Evolutionary conservation across 2,113 vertebrate species (phyloP), one percentile per base, ranked within the genome.

Genomic region (Struthidea cinerea): DNA sequence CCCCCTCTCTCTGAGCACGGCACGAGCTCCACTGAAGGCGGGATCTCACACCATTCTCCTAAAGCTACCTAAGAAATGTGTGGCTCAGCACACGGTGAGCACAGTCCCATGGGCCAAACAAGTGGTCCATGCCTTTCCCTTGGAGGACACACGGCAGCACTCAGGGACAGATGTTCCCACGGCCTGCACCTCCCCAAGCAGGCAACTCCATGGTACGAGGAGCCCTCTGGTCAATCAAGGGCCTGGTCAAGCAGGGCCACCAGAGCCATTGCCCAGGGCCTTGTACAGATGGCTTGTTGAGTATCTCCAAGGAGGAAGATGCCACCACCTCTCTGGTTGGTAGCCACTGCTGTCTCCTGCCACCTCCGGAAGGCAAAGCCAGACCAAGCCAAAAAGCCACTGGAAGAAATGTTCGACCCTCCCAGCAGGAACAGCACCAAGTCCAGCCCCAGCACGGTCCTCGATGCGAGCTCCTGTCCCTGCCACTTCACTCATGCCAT

Each of bases 141-240:
- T 59, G 35, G 24, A 79, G 61, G 41, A 86, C 28, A 71, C 35
- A 44, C 9, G 41, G 55, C 0, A 1, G 39, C 2, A 4, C 30
- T 21, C 4, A 17, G 30, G 26, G 4, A 28, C 6, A 39, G n/a
- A 61, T 6, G 24, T 41, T 21, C 42, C n/a, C n/a, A 15, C 11
- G 22, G 46, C 24, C 39, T 6, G 4, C 30, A 74, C 16, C 21
- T 78, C 16, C 18, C 14, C 0, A 0, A 30, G 64, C 16, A 55
- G 60, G 30, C 32, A 81, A 2, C 1, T 2, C 1, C 0, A 3
- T 21, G 32, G 21, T 28, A n/a, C 1, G 17, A 84, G 49, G 42
- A 69, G 21, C 23, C 8, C 35, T 56, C 35, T 49, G 77, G 37
- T 32, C 21, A 61, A 5, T 3, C 13, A 53, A 74, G 3, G 3